These are phyloP conservation scores for Turdus rufiventris DNA, from an alignment of 2,113 vertebrate species.

Conservation along the genomic window DNA sequence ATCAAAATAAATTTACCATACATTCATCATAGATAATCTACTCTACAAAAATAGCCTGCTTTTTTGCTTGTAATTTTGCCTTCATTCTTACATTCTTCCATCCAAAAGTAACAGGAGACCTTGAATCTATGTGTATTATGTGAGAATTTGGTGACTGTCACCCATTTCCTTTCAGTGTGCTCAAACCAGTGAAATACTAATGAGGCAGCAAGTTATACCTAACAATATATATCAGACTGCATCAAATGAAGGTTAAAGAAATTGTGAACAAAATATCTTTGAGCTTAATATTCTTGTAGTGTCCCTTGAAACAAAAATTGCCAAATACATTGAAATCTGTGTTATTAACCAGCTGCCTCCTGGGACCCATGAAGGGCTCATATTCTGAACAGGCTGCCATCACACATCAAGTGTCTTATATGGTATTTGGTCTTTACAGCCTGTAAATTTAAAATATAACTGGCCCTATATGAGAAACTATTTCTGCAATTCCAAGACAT, in stretches of 20 bases:
- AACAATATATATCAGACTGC: neutral
- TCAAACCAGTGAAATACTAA: slow-evolving; percentile 27
- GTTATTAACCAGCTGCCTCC: slow-evolving; percentile 4
- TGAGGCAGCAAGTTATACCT: slow-evolving; percentile 20
- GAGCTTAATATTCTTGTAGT: neutral
- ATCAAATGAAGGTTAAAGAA: slow-evolving; percentile 35
- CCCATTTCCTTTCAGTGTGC: neutral
- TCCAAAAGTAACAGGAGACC: neutral
- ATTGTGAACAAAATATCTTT: slow-evolving; percentile 20
- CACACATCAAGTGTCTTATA: neutral
- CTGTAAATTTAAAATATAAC: slow-evolving; percentile 27
- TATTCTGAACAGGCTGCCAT: neutral
- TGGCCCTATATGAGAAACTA: slow-evolving; percentile 7
- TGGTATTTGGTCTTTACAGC: neutral
- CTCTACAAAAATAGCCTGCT: neutral
- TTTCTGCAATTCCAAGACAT: slow-evolving; percentile 31
- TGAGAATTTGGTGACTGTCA: neutral
- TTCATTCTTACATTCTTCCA: neutral
- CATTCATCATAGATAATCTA: neutral
- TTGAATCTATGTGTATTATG: neutral
- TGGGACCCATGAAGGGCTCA: neutral
- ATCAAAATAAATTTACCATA: neutral
- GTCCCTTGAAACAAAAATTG: neutral
- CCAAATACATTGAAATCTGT: slow-evolving; percentile 6
- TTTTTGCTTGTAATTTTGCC: neutral